Evolutionary conservation across 2,888 invertebrate genomes (phyloP).

Genomic region (Mesochorus sp.): DNA sequence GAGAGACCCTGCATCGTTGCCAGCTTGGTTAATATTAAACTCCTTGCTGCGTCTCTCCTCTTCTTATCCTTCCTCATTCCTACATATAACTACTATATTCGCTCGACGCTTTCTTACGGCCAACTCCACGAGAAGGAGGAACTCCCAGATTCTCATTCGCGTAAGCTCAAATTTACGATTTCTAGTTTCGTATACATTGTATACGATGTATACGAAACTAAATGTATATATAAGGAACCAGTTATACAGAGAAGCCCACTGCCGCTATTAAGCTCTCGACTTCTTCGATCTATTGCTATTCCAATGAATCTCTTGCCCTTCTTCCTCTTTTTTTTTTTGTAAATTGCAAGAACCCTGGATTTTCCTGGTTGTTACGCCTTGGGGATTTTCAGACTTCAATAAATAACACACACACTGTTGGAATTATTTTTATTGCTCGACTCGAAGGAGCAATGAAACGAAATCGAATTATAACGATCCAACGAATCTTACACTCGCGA

Average conservation of each 20-base stretch:
- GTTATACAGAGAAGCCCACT: constrained; percentile 38
- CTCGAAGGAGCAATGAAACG: constrained; percentile 19
- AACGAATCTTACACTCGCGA: neutral
- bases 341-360: constrained; percentile 26
- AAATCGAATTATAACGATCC: neutral
- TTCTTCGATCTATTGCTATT: constrained; percentile 60
- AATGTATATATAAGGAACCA: constrained; percentile 15
- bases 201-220: neutral
- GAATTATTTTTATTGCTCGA: constrained; percentile 44
- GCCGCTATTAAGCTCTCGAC: constrained; percentile 55
- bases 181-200: constrained; percentile 52
- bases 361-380: constrained; percentile 34
- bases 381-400: constrained; percentile 44
- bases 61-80: neutral
- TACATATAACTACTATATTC: constrained; percentile 5
- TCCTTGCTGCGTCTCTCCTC: neutral
- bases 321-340: neutral
- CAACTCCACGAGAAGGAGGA: constrained; percentile 35
- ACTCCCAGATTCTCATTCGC: constrained; percentile 28
- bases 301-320: constrained; percentile 33
- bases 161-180: constrained; percentile 61
- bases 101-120: constrained; percentile 3
- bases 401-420: constrained; percentile 31
- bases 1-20: constrained; percentile 23
- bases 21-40: constrained; percentile 48